Evolutionary conservation across 2,797 vertebrate genomes (phyloP), one percentile per base, ranked within the genome.

Genomic region (Bradypus variegatus): DNA sequence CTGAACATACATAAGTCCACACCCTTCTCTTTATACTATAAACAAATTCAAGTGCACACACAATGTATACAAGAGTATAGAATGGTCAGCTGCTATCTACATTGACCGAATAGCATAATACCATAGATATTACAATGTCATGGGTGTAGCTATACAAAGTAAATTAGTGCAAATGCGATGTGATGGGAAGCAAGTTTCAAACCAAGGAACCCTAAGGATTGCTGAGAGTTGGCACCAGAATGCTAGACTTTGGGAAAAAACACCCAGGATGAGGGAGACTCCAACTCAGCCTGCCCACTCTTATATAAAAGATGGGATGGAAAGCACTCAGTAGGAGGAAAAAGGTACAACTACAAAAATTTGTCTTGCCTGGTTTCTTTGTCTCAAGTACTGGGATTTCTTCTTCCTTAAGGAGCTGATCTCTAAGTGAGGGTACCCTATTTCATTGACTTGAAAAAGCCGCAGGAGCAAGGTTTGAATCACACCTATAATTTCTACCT

Each of bases 401-500:
- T 64, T 53, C 16, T 70, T 33, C 11, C 5, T 12, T 53, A 38
- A 72, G 45, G 21, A 65, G 33, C 14, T 65, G 53, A 65, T 86
- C 33, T 58, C 45, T 77, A 50, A 80, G 7, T 99, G 94, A 98
- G 98, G 93, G 94, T 99, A 95, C 99, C 99, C 0, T 99, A 98
- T 97, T 99, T 99, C 97, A 98, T 99, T 90, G 98, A 99, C 97
- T 98, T 99, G 97, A 99, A 98, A 96, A 98, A 97, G 92, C 99
- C 99, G 4, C 97, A 98, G 95, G 99, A 99, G 97, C 99, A 98
- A 97, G 99, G 99, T 41, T 97, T 99, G 96, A 99, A 99, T 97
- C 99, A 99, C 96, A 99, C 99, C 69, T 98, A 97, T 97, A 99
- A 99, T 97, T 98, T 99, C 95, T 99, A 99, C 97, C 97, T 99